These are phyloP conservation scores for Corythornis madagascariensis DNA, from an alignment of 2,113 vertebrate species.

Conservation along the genomic window DNA sequence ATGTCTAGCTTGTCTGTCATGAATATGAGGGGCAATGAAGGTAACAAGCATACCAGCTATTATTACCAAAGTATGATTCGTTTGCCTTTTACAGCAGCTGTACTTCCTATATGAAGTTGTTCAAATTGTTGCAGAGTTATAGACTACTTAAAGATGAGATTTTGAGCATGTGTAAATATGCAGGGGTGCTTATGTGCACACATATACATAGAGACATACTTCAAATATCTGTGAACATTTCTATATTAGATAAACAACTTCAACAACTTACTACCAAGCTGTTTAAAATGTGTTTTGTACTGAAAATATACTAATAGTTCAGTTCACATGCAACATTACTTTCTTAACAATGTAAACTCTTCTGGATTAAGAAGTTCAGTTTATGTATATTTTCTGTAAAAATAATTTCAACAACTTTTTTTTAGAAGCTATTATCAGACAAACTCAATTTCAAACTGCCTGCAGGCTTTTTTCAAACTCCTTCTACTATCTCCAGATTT, in stretches of 20 bases:
- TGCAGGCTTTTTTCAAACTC: neutral
- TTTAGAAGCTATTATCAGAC: neutral
- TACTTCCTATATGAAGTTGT: neutral
- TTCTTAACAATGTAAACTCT: neutral
- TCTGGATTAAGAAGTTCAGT: neutral
- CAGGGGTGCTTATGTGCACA: neutral
- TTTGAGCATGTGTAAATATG: neutral
- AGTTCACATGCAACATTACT: neutral
- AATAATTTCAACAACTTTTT: neutral
- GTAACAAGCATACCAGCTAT: neutral
- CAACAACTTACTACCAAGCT: neutral
- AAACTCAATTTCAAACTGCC: neutral
- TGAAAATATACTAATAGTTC: neutral
- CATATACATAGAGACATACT: neutral
- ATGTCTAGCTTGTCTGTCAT: neutral
- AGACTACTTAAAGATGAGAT: neutral
- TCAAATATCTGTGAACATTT: neutral
- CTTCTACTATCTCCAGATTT: neutral
- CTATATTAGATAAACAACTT: neutral
- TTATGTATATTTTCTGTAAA: neutral
- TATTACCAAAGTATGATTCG: neutral
- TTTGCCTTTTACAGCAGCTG: neutral
- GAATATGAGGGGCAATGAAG: conserved; percentile 18
- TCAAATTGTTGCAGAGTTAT: neutral
- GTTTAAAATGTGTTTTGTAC: neutral